Conservation (phyloP, 2,797 vertebrate genomes). For the Acanthurus tractus region DNA sequence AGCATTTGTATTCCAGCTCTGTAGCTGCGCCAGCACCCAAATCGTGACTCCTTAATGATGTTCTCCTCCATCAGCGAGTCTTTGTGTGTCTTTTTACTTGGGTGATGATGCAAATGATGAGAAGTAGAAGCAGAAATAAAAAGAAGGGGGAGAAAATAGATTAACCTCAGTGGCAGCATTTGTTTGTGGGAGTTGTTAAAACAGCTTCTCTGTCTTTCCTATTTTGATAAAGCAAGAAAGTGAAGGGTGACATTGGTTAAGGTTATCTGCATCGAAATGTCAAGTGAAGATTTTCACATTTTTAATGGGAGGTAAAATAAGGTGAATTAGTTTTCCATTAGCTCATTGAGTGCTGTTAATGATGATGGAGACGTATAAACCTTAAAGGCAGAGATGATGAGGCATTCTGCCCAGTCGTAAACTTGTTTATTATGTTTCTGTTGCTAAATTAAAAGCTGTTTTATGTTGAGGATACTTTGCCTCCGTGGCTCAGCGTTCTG, state of each 20-base stretch:
- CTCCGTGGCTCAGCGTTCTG: fast-evolving
- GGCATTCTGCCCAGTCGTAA: background rate
- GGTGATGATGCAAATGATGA: conserved; percentile 1
- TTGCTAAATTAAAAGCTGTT: conserved; percentile 4
- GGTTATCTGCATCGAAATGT: background rate
- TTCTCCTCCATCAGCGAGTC: conserved; percentile 5
- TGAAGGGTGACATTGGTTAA: background rate
- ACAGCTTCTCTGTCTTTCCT: background rate
- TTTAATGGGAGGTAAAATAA: background rate
- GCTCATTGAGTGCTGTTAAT: conserved; percentile 1
- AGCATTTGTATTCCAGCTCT: conserved; percentile 15
- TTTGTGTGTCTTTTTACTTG: conserved; percentile 1
- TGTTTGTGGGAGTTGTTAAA: conserved; percentile 21
- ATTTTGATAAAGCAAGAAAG: background rate
- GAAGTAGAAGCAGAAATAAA: conserved; percentile 21
- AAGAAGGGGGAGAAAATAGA: conserved; percentile 21
- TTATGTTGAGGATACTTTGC: background rate
- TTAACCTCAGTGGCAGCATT: background rate
- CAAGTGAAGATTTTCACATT: background rate
- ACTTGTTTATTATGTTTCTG: background rate
- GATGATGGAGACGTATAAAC: conserved; percentile 5
- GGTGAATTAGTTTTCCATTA: conserved; percentile 4
- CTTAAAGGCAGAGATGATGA: background rate
- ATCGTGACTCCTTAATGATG: conserved; percentile 47
- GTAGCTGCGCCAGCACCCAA: background rate